Base-by-base conservation (phyloP, 2,113 vertebrate species). In the Tragelaphus strepsiceros region DNA sequence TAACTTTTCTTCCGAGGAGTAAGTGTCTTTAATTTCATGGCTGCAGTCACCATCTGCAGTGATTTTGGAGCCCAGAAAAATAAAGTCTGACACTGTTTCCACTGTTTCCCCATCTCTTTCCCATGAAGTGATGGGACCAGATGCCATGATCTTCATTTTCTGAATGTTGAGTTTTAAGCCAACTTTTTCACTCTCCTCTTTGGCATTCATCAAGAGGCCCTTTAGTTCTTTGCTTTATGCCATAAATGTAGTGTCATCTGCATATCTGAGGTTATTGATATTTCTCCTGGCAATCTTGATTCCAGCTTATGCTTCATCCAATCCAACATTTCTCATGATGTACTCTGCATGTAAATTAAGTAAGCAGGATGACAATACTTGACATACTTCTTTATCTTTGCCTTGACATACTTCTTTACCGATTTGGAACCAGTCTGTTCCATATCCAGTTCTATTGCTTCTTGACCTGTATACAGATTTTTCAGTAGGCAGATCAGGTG, bases 11-110 rank as follows among this genome's bases (percentile, higher is more conserved):
- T 67, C 16, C 62, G n/a, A 64, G 30, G 16, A n/a, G 7, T 7
- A 64, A 67, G 62, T 1, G 1, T 67, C 62, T 67, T 67, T 67
- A n/a, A 67, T 67, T 67, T n/a, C 62, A 67, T 67, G 15, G 32
- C 16, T 67, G 32, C 16, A 19, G 1, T 67, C 32, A 67, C 16
- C 32, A 67, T 67, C 62, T 67, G 62, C 22, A 58, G 22, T 67
- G 62, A 67, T 10, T 67, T 67, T 67, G 62, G 62, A n/a, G 62
- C 16, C 62, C 7, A 0, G 0, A 0, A 67, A 67, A 67, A n/a
- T 19, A n/a, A 67, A 67, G 8, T 67, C 32, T 19, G 64, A 4
- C 64, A n/a, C 8, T 21, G 16, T 32, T 64, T 64, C 61, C 15
- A 16, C 30, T 64, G 30, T 35, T 67, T 67, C 32, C 32, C 17